These are phyloP conservation scores for Neofelis nebulosa DNA, from an alignment of 2,113 vertebrate species.

Conservation along the genomic window DNA sequence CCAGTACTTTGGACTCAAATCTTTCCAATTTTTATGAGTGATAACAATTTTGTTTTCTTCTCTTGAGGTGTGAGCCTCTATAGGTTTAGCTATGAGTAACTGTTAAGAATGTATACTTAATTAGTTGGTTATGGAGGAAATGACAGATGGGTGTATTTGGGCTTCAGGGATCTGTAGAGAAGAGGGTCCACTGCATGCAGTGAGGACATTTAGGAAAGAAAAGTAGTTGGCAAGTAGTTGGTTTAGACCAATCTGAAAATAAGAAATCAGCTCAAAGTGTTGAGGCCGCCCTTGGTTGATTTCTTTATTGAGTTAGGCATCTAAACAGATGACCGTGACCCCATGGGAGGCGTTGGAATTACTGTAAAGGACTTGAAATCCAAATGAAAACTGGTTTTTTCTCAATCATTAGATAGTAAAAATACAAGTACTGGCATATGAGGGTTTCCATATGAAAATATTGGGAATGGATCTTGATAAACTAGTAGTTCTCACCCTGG, in stretches of 20 bases:
- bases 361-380: not conserved
- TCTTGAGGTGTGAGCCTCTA: not conserved
- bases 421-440: not conserved
- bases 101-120: not conserved
- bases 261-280: not conserved
- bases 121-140: not conserved
- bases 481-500: not conserved
- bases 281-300: not conserved
- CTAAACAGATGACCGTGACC: not conserved
- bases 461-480: not conserved
- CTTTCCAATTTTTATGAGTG: not conserved
- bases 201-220: not conserved
- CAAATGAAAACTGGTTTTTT: constrained; percentile 28
- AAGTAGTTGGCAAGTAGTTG: not conserved
- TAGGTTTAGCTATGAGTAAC: constrained; percentile 26
- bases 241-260: not conserved
- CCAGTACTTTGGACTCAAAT: constrained; percentile 30
- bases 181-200: not conserved
- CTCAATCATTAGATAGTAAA: not conserved
- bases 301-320: not conserved
- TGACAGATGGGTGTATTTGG: not conserved
- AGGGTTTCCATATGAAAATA: not conserved
- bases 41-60: constrained; percentile 41
- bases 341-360: not conserved
- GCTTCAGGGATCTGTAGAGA: not conserved